These are phyloP conservation scores for Drosophila sordidapex DNA, from an alignment of 2,888 invertebrate species.

Conservation along the genomic window DNA sequence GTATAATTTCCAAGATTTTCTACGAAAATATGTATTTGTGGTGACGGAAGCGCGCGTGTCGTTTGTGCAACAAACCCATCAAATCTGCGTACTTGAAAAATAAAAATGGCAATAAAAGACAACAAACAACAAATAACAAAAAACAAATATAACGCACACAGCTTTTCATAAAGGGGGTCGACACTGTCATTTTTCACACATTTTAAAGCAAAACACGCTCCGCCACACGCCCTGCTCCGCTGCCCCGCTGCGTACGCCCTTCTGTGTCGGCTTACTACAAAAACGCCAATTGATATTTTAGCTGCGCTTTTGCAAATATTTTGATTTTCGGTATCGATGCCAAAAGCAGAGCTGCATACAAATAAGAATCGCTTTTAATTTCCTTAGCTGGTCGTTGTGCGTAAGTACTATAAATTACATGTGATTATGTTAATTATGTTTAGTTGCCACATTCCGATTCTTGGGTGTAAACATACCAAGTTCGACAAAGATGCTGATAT, in stretches of 20 bases:
- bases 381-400: constrained; percentile 45
- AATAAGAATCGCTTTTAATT: constrained; percentile 45
- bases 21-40: constrained; percentile 47
- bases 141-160: constrained; percentile 1
- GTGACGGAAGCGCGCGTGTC: constrained; percentile 73
- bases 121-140: constrained; percentile 25
- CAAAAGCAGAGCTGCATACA: constrained; percentile 59
- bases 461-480: not conserved
- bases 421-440: no score
- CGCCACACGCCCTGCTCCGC: not conserved
- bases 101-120: constrained; percentile 20
- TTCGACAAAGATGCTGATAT: not conserved
- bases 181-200: not conserved
- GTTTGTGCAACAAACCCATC: constrained; percentile 39
- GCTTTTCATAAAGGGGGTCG: not conserved
- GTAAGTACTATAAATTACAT: constrained; percentile 21
- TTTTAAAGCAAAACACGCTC: not conserved
- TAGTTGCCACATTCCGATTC: not conserved
- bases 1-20: constrained; percentile 50
- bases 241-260: not conserved
- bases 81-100: constrained; percentile 20
- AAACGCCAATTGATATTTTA: constrained; percentile 60
- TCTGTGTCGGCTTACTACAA: not conserved
- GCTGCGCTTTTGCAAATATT: constrained; percentile 59
- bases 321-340: constrained; percentile 43